phyloP scores from a whole-genome alignment of 2,113 vertebrate genomes.

The Uria lomvia region DNA sequence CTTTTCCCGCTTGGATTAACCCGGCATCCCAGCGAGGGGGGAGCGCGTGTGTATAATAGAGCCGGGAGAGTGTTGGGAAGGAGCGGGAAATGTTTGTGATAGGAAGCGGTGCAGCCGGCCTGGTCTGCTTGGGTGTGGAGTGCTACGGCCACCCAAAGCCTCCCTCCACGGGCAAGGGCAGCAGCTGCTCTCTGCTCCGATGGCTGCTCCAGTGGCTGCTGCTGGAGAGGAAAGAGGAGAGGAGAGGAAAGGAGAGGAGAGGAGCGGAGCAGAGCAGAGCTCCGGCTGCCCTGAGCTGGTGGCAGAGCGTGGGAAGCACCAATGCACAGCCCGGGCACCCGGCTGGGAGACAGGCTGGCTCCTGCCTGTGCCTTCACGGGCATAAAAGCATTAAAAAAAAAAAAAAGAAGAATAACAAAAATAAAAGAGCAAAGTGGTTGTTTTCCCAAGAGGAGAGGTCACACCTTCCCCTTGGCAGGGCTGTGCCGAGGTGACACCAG shows the following conservation, averaged over 20 bases:
- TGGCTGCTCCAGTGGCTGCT: not conserved
- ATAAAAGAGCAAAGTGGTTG: not conserved
- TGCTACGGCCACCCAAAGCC: fast-evolving
- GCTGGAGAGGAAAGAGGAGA: not conserved
- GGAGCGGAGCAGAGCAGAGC: not conserved
- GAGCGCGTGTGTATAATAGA: fast-evolving
- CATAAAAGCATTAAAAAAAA: not conserved
- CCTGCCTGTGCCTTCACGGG: fast-evolving
- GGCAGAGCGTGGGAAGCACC: not conserved
- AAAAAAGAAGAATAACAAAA: not conserved
- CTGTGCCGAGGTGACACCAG: not conserved
- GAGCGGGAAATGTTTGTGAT: not conserved
- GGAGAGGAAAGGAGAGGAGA: not conserved
- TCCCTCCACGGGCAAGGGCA: not conserved
- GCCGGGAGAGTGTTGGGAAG: fast-evolving
- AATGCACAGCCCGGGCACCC: not conserved
- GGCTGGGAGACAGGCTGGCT: not conserved
- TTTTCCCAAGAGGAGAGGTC: not conserved
- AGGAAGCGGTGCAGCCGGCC: not conserved
- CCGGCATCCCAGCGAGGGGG: fast-evolving
- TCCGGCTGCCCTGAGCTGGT: fast-evolving
- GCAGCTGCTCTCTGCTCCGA: not conserved
- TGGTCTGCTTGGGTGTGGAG: not conserved
- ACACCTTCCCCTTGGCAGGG: not conserved
- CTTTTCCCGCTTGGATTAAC: not conserved